Percentiles rank a stretch among this genome's conserved stretches.
These are phyloP conservation scores for Theodoxus fluviatilis DNA, from an alignment of 2,888 invertebrate genomes.

Conservation along the genomic window DNA sequence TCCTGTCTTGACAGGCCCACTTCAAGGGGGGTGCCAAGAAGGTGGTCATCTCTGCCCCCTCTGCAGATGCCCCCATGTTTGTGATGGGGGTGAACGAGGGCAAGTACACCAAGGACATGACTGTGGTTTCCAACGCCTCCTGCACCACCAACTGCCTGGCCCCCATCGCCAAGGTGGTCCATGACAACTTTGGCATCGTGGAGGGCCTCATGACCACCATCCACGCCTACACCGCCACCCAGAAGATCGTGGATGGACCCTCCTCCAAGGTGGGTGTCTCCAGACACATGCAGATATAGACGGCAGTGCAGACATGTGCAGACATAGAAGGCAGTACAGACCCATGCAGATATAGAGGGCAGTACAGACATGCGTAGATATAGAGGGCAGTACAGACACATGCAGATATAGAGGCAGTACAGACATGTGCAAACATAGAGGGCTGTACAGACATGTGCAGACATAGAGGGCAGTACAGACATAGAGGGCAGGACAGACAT, in stretches of 20 bases:
- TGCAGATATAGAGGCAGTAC: too few relatives aligned
- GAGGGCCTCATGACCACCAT: constrained; percentile 98
- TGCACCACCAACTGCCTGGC: constrained; percentile 99
- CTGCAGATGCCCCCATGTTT: constrained; percentile 99
- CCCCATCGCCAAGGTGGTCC: constrained; percentile 94
- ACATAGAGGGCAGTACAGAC: too few relatives aligned
- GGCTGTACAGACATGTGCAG: too few relatives aligned
- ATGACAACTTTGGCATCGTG: constrained; percentile 93
- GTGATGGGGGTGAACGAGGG: constrained; percentile 96
- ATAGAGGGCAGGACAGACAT: too few relatives aligned
- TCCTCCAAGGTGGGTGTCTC: constrained; percentile 70
- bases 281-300: neutral
- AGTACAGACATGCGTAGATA: too few relatives aligned
- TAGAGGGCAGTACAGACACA: too few relatives aligned
- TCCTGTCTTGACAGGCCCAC: constrained; percentile 44
- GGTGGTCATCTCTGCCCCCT: constrained; percentile 97
- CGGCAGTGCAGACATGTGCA: too few relatives aligned
- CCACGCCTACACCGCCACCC: constrained; percentile 95
- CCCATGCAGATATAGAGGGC: too few relatives aligned
- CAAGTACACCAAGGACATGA: constrained; percentile 81
- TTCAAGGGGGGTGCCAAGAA: constrained; percentile 77
- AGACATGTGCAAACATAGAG: too few relatives aligned
- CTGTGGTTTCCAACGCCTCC: constrained; percentile 79
- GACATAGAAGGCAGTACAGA: too few relatives aligned
- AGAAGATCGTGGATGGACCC: constrained; percentile 96